phyloP scores from a whole-genome alignment of 1,140 invertebrate genomes.

The Bombyx mori region ASM3026992v2 NC_085113.1:7277001-7277500 shows the following conservation, averaged over 20 bases:
- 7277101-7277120: too few relatives aligned
- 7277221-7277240: too few relatives aligned
- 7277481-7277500: slow-evolving; percentile 44
- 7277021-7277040: too few relatives aligned
- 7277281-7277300: slow-evolving; percentile 43
- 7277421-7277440: slow-evolving; percentile 62
- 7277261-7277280: slow-evolving; percentile 40
- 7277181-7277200: background rate
- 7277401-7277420: slow-evolving; percentile 50
- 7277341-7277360: slow-evolving; percentile 62
- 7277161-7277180: too few relatives aligned
- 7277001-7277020: too few relatives aligned
- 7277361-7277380: slow-evolving; percentile 57
- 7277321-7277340: slow-evolving; percentile 53
- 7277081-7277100: too few relatives aligned
- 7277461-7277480: slow-evolving; percentile 57
- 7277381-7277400: slow-evolving; percentile 63
- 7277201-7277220: too few relatives aligned
- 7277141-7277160: too few relatives aligned
- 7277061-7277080: too few relatives aligned
- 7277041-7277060: too few relatives aligned
- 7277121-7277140: too few relatives aligned
- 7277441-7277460: slow-evolving; percentile 48
- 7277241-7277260: slow-evolving; percentile 5
- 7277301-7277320: slow-evolving; percentile 46